Conservation (phyloP, 2,113 vertebrate genomes). For the Smithornis capensis region DNA sequence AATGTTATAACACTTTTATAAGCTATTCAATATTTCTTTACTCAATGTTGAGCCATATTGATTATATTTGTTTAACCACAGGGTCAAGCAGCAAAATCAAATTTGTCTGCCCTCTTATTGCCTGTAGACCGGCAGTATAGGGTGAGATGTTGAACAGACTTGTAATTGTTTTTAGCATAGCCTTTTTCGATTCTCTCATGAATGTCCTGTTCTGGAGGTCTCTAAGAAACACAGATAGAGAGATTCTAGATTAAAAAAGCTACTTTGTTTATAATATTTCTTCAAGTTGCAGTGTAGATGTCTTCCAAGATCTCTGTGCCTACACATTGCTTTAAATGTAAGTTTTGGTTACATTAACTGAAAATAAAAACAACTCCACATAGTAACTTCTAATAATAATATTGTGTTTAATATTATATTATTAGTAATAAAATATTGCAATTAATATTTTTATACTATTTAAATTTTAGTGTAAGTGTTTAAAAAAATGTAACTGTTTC, state of each 20-base stretch:
- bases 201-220: not conserved
- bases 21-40: not conserved
- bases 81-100: not conserved
- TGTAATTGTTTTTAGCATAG: not conserved
- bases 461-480: not conserved
- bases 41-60: not conserved
- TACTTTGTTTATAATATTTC: not conserved
- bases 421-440: not conserved
- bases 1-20: not conserved
- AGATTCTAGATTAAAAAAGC: not conserved
- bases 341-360: too few species aligned
- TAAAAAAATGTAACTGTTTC: not conserved
- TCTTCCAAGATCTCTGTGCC: not conserved
- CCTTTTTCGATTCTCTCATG: not conserved
- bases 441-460: not conserved
- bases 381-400: not conserved
- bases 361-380: not conserved
- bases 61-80: not conserved
- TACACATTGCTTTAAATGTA: not conserved
- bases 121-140: not conserved
- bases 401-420: not conserved
- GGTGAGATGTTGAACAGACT: not conserved
- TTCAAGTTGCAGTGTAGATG: not conserved
- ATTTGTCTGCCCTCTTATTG: not conserved
- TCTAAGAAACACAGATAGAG: not conserved